Base-by-base conservation (phyloP, 2,113 vertebrate species). In the Cyprinodon tularosa region DNA sequence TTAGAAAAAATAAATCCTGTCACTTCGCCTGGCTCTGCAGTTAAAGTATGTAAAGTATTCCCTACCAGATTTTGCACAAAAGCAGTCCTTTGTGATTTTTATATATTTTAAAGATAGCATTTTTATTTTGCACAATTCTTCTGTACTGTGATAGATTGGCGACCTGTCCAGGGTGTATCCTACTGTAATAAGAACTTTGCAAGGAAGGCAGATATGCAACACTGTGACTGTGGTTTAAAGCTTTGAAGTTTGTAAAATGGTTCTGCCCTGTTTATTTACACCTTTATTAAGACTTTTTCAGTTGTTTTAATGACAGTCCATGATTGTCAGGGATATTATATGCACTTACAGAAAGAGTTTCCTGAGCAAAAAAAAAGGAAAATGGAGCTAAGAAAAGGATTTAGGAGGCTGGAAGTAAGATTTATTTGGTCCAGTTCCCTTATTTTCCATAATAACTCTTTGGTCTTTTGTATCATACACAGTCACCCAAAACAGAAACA, bases 251-350 rank as follows among this genome's bases (percentile, higher is more conserved):
- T 62, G 61, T 62, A 38, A 37, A 62, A 62, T 4, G 6, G 10
- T 38, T 37, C 66, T 77, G 83, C 76, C 76, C 79, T 78, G 68
- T 71, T 67, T 61, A 82, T 61, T 65, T 74, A 60, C 63, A 77
- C 65, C 78, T 84, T 85, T 74, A 81, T 85, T 57, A 22, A 66
- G 57, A 62, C 8, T 73, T 45, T 61, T 74, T 82, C 62, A 81
- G 76, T 66, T 44, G 66, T 75, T 7, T 12, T 3, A 62, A 44
- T 74, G 70, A 66, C 50, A 13, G 50, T 68, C 80, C 77, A 71
- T 88, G 80, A 88, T 89, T 90, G 86, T 75, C 76, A 82, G 77
- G 78, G 84, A 86, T 86, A 88, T 87, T 86, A 50, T 72, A 78
- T 66, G 73, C 82, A 83, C 79, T 85, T 86, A 66, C 66, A 66